Conservation (phyloP, 2,113 vertebrate species). For the Petrocephalus microphthalmus region DNA sequence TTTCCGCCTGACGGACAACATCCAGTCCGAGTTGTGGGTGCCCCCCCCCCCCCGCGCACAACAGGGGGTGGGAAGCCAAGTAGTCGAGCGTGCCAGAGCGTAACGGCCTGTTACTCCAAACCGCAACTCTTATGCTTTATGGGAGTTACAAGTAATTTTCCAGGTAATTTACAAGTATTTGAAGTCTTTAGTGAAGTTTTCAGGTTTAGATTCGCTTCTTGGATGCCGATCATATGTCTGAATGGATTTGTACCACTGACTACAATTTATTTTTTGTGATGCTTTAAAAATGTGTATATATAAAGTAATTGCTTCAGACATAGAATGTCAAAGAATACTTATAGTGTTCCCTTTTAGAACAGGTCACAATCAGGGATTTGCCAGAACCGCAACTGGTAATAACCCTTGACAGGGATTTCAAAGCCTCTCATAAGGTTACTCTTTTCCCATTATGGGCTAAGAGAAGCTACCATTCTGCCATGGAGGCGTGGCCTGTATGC, state of each 20-base stretch:
- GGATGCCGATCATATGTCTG: neutral
- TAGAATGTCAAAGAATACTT: neutral
- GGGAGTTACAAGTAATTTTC: neutral
- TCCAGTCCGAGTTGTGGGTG: slow-evolving; percentile 91
- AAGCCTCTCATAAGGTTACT: neutral
- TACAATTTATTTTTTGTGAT: neutral
- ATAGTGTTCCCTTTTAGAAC: neutral
- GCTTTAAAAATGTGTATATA: slow-evolving; percentile 9
- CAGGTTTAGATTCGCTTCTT: neutral
- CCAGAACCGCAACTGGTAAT: neutral
- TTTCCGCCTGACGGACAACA: slow-evolving; percentile 86
- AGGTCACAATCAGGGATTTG: neutral
- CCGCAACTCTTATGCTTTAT: neutral
- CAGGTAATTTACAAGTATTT: neutral
- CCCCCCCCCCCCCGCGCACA: too few species aligned
- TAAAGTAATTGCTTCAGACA: neutral
- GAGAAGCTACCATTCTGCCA: neutral
- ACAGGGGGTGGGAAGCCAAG: neutral
- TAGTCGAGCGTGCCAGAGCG: neutral
- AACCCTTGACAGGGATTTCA: neutral
- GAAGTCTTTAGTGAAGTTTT: neutral
- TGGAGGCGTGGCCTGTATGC: neutral
- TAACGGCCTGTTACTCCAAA: neutral
- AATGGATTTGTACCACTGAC: neutral
- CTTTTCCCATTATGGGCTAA: neutral